Percentiles rank a stretch among this genome's conserved stretches.
These are phyloP conservation scores for Macrobrachium rosenbergii DNA, from an alignment of 1,140 invertebrate genomes.

Conservation along the genomic window DNA sequence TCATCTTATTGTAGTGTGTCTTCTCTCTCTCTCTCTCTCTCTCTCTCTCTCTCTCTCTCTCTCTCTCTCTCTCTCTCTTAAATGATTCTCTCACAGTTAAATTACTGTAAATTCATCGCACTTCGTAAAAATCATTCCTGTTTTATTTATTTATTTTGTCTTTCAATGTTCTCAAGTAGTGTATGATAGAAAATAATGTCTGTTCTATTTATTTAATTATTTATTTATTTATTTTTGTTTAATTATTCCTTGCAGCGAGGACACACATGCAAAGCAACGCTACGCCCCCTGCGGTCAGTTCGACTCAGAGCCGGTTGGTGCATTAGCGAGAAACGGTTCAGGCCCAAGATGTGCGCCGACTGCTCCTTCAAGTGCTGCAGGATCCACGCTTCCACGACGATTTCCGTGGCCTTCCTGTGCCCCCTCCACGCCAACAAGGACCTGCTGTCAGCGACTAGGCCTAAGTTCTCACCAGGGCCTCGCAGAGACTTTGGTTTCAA, in stretches of 20 bases:
- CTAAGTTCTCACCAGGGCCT: neutral
- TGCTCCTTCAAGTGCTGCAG: slow-evolving; percentile 22
- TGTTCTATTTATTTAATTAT: neutral
- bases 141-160: too few relatives aligned
- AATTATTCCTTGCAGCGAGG: slow-evolving; percentile 34
- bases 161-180: too few relatives aligned
- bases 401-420: slow-evolving; percentile 40
- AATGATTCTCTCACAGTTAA: too few relatives aligned
- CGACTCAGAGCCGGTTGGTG: slow-evolving; percentile 41
- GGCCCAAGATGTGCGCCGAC: slow-evolving; percentile 28
- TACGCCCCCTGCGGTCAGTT: neutral
- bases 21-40: too few relatives aligned
- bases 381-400: slow-evolving; percentile 43
- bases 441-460: slow-evolving; percentile 19
- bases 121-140: too few relatives aligned
- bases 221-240: neutral
- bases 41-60: too few relatives aligned
- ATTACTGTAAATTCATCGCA: too few relatives aligned
- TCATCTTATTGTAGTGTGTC: neutral
- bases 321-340: slow-evolving; percentile 20
- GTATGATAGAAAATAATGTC: too few relatives aligned
- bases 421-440: slow-evolving; percentile 46
- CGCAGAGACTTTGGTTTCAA: neutral
- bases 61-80: too few relatives aligned
- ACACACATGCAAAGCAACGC: slow-evolving; percentile 41